phyloP scores from a whole-genome alignment of 2,888 invertebrate species.

The Amphipoea lucens region DNA sequence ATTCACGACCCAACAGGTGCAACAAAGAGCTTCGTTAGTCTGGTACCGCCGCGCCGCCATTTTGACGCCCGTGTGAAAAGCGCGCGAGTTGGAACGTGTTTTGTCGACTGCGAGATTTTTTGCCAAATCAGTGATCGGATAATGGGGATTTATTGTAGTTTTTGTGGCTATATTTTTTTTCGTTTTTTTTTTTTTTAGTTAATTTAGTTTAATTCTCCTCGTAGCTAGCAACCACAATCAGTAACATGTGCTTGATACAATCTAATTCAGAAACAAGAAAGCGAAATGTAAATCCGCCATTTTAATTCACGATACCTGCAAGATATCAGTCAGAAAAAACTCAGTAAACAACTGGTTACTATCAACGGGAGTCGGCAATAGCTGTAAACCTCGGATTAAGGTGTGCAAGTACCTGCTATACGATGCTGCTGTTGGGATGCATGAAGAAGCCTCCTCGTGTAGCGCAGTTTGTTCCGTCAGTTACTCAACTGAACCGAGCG shows the following conservation, averaged over 20 bases:
- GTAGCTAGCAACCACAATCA: not conserved
- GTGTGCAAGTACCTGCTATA: too few species aligned
- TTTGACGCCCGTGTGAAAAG: conserved; percentile 69
- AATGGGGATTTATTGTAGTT: conserved; percentile 37
- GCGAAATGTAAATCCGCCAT: not conserved
- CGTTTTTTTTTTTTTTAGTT: not conserved
- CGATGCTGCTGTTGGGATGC: too few species aligned
- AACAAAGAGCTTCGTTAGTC: conserved; percentile 88
- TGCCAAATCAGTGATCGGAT: conserved; percentile 46
- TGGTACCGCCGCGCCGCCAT: conserved; percentile 68
- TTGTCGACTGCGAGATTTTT: conserved; percentile 62
- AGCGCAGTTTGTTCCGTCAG: too few species aligned
- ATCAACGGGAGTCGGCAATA: too few species aligned
- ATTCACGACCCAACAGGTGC: conserved; percentile 74
- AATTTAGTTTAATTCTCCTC: not conserved
- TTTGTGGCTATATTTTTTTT: not conserved
- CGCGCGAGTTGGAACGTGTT: conserved; percentile 62
- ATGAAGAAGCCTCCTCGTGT: too few species aligned
- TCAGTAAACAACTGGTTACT: not conserved
- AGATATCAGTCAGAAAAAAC: not conserved
- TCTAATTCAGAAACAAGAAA: not conserved
- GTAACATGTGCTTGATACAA: not conserved
- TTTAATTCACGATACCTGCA: not conserved
- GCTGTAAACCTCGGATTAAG: too few species aligned
- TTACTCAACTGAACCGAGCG: too few species aligned